These are phyloP conservation scores for Noctua pronuba DNA, from an alignment of 2,888 invertebrate species.

Conservation along the genomic window DNA sequence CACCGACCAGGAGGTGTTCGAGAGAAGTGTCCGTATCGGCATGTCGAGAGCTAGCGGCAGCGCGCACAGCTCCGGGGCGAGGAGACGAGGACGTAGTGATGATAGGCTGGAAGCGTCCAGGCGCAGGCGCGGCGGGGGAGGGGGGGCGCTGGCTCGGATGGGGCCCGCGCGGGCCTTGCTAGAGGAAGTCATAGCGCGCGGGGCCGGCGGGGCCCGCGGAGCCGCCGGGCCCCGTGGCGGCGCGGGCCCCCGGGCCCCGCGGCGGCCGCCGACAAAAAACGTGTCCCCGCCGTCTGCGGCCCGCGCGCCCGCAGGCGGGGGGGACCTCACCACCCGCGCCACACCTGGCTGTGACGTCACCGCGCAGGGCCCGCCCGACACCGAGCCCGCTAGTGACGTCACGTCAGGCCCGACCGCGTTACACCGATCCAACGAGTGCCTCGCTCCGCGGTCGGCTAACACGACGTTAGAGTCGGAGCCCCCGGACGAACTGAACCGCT, in stretches of 20 bases:
- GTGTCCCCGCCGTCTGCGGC: slow-evolving; percentile 93
- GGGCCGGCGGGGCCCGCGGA: slow-evolving; percentile 76
- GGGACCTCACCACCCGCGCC: slow-evolving; percentile 72
- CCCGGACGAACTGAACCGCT: slow-evolving; percentile 83
- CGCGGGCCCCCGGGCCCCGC: slow-evolving; percentile 83
- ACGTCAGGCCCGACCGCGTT: slow-evolving; percentile 79
- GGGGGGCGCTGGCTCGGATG: slow-evolving; percentile 43
- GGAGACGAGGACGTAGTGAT: slow-evolving; percentile 74
- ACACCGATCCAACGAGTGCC: slow-evolving; percentile 86
- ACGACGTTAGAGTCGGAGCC: slow-evolving; percentile 82
- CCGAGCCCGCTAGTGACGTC: slow-evolving; percentile 34
- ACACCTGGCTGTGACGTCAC: slow-evolving; percentile 83
- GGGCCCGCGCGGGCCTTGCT: slow-evolving; percentile 78
- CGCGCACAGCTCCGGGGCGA: slow-evolving; percentile 38
- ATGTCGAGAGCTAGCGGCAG: slow-evolving; percentile 87
- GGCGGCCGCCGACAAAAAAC: slow-evolving; percentile 93
- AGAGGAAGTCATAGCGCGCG: slow-evolving; percentile 93
- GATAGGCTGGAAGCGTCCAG: slow-evolving; percentile 70
- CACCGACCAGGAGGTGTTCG: slow-evolving; percentile 92
- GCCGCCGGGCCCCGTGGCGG: slow-evolving; percentile 68
- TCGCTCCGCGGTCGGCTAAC: slow-evolving; percentile 81
- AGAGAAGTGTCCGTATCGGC: slow-evolving; percentile 94
- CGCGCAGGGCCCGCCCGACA: slow-evolving; percentile 72
- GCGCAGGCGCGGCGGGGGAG: slow-evolving; percentile 56
- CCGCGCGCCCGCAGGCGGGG: slow-evolving; percentile 89